Evolutionary conservation across 2,888 invertebrate species (phyloP), one percentile per base, ranked within the genome.

Genomic region (Eulithis prunata): DNA sequence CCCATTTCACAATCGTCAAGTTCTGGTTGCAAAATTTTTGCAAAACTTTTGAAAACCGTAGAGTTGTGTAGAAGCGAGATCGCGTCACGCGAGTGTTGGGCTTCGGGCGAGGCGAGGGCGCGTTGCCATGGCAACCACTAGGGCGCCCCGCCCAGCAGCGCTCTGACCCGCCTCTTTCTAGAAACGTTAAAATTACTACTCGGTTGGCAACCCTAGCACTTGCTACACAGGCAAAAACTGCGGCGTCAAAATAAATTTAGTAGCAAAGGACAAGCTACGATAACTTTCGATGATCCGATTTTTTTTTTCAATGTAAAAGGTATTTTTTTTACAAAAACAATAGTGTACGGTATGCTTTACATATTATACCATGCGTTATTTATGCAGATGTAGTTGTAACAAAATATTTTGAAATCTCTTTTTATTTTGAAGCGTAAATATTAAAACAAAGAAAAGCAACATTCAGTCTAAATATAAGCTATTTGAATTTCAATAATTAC

Each of bases 81-180:
- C 52, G 68, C 69, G 69, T 62, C 51, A 63, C 77, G 21, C 21
- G 76, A 77, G 36, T 53, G 75, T 75, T 69, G 76, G 71, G 76
- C 64, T 70, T 78, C 71, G 73, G 71, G 79, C 72, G 78, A 76
- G 79, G 80, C 79, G 81, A 83, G 84, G 84, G 84, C 76, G 81
- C 82, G 90, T 91, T 85, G 82, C 86, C 82, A 87, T 90, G 84
- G 83, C 81, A 76, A 91, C 88, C 80, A 85, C 84, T 86, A 80
- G 85, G 84, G 83, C 81, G 87, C 89, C 88, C 89, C 89, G 87
- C 88, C 89, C 88, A 86, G 75, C 75, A 76, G 74, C 32, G 32
- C 32, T 78, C 78, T 74, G 76, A 66, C 72, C 76, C 79, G 71
- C 79, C 82, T 81, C 83, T 81, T 66, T 81, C 78, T 79, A 80